Evolutionary conservation across 2,113 vertebrate species (phyloP), one percentile per base, ranked within the genome.

Genomic region (Empidonax traillii): DNA sequence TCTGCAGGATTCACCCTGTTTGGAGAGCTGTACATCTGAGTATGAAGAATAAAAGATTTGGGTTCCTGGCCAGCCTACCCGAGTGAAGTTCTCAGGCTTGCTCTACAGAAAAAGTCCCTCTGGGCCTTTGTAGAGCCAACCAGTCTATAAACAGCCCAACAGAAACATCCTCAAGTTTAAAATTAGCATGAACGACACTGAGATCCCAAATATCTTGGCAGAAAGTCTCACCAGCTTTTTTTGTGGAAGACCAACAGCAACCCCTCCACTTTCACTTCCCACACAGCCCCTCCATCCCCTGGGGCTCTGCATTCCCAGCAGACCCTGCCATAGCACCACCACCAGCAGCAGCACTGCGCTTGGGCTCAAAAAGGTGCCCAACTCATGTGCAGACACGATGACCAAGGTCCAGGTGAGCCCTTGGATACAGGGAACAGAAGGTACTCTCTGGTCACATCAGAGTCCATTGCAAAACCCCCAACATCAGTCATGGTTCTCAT

Each of bases 111-210:
- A 4, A 7, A 0, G 11, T 92, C 93, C 85, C 87, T 58, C 63
- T 66, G 87, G 93, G 51, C 59, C 71, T 80, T 18, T 35, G 56
- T 82, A 51, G 24, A 73, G 58, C 43, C 69, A 96, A 27, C 20
- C 28, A 33, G 10, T 21, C 59, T 77, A 80, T 73, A 91, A 91
- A 96, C 23, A 94, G 63, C 3, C 75, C 78, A 66, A 93, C 87
- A 93, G 86, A 95, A 97, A 93, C 43, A 55, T 88, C 61, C 53
- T 37, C 8, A n/a, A 81, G 72, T 59, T 86, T 93, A 93, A 96
- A 92, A 86, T 81, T 86, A 90, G 72, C 39, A 24, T 0, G 21
- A 43, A 69, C 53, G 27, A 2, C 51, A 18, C 17, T 4, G 37
- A 73, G 41, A 46, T 39, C 83, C 51, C 72, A 88, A 62, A 22